Evolutionary conservation across 1,140 invertebrate genomes (phyloP).

Genomic region (Hermetia illucens): DNA sequence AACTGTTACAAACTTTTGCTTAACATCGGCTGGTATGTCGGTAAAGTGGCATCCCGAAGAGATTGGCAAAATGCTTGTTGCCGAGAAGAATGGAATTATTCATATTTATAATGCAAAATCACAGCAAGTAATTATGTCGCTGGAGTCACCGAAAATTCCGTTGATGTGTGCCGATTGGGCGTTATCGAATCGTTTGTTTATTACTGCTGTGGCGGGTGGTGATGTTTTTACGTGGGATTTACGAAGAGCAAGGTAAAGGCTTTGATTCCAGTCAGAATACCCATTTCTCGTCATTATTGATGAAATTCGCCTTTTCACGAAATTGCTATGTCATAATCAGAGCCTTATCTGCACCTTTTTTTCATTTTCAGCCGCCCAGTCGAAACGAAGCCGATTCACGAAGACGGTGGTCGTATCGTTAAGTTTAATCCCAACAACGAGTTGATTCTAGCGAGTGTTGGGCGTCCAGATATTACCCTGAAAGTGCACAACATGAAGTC

Average conservation of each 20-base stretch:
- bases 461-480: conserved; percentile 39
- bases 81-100: conserved; percentile 57
- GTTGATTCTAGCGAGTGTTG: conserved; percentile 39
- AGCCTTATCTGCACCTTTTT: not conserved
- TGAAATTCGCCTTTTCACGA: not conserved
- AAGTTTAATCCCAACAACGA: conserved; percentile 40
- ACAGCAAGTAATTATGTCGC: conserved; percentile 52
- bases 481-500: conserved; percentile 43
- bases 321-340: not conserved
- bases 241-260: conserved; percentile 38
- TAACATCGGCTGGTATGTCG: conserved; percentile 55
- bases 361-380: conserved; percentile 35
- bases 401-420: conserved; percentile 39
- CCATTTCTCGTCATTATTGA: conserved; percentile 3
- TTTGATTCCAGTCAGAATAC: not conserved
- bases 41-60: conserved; percentile 56
- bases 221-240: conserved; percentile 49
- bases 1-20: conserved; percentile 39
- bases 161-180: conserved; percentile 57
- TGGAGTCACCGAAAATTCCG: conserved; percentile 47
- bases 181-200: conserved; percentile 40
- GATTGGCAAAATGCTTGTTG: conserved; percentile 56
- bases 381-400: conserved; percentile 37
- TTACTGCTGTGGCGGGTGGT: conserved; percentile 45
- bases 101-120: conserved; percentile 55